Base-by-base conservation (phyloP, 2,888 invertebrate genomes). In the Zhengitettix transpicula region DNA sequence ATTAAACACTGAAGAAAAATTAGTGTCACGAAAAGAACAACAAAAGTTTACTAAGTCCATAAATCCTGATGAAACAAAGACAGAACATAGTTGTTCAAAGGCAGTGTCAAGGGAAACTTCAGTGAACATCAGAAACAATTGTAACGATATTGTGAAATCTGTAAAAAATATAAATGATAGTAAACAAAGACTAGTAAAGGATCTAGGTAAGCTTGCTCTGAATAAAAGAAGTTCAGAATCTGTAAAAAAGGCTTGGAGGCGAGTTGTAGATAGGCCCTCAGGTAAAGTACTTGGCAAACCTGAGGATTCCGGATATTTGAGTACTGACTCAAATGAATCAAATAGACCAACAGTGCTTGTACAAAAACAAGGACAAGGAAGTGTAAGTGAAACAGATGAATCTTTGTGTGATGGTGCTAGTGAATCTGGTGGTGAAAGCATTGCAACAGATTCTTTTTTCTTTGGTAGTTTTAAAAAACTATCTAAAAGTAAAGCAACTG, bases 361-460 rank as follows among this genome's bases (percentile, higher is more conserved):
- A 40, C 51, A 56, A n/a, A 51, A 40, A 17, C 17, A 56, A 66
- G 41, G 40, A 14, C 59, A 57, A 12, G 47, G 17, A 16, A 78
- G 82, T 73, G 78, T 81, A 67, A 81, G 87, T 72, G 87, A 82
- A 68, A 87, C 87, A 63, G 89, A 87, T 63, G 88, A 88, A 69
- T 85, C 84, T n/a, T 80, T 83, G 63, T 84, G 84, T 47, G 89
- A 89, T 69, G 89, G 85, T 10, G 81, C 87, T 64, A 89, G 89
- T 74, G 90, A 90, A 74, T 90, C 89, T 40, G 90, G 90, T 1
- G 90, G 87, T 7, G 90, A 90, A 70, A 90, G 89, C 74, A 77
- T 89, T 41, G 90, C 89, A 68, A 90, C 90, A 0, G 89, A 90
- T 74, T 90, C 89, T 7, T 89, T 90, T 52, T 87, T 89, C 70